phyloP scores from a whole-genome alignment of 2,797 vertebrate genomes.

The Sebastes itinus region DNA sequence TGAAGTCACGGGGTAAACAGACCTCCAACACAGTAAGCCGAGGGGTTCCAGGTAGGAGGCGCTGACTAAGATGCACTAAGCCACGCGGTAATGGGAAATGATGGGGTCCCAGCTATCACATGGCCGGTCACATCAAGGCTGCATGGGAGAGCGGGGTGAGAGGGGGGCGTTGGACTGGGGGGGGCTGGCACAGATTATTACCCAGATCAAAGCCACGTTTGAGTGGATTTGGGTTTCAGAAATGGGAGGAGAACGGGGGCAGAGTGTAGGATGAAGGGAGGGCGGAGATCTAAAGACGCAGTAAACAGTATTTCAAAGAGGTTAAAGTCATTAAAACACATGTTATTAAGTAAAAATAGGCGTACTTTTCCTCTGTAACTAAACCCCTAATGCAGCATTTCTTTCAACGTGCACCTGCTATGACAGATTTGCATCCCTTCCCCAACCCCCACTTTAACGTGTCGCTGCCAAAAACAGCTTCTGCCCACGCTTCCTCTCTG shows the following conservation, averaged over 20 bases:
- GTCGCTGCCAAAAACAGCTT: slow-evolving; percentile 53
- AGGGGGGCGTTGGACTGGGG: slow-evolving; percentile 9
- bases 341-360: neutral
- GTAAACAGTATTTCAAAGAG: slow-evolving; percentile 18
- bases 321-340: neutral
- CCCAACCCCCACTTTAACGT: slow-evolving; percentile 16
- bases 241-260: slow-evolving; percentile 24
- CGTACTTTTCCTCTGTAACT: neutral
- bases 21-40: slow-evolving; percentile 68
- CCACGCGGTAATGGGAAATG: slow-evolving; percentile 68
- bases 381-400: neutral
- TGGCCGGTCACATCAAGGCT: slow-evolving; percentile 63
- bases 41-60: slow-evolving; percentile 59
- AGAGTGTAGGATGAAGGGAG: slow-evolving; percentile 8
- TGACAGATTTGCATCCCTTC: slow-evolving; percentile 58
- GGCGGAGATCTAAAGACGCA: slow-evolving; percentile 32
- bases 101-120: slow-evolving; percentile 69
- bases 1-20: slow-evolving; percentile 73
- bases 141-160: slow-evolving; percentile 33
- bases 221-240: slow-evolving; percentile 72
- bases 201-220: slow-evolving; percentile 76
- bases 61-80: slow-evolving; percentile 66
- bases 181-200: slow-evolving; percentile 55
- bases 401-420: slow-evolving; percentile 53
- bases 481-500: slow-evolving; percentile 39